phyloP scores from a whole-genome alignment of 1,140 invertebrate species.

The Hyposmocoma kahamanoa region DNA sequence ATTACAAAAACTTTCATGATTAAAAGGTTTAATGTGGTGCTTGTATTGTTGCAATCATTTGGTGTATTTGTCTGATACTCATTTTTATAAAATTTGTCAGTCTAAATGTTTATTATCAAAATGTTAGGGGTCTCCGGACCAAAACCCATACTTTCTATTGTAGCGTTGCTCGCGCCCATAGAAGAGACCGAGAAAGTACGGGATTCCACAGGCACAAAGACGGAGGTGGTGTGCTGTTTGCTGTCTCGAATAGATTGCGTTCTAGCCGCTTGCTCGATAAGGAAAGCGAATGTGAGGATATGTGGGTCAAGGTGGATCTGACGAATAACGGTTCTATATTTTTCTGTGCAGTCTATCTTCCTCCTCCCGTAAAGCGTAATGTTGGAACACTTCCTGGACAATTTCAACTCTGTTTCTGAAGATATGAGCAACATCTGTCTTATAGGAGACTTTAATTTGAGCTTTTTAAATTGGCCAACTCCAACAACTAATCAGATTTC shows the following conservation, averaged over 20 bases:
- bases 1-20: too few relatives aligned
- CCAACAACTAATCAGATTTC: neutral
- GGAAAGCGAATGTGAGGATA: conserved; percentile 12
- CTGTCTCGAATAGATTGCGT: conserved; percentile 7
- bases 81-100: too few relatives aligned
- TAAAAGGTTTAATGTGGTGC: too few relatives aligned
- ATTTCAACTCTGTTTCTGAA: conserved; percentile 11
- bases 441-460: conserved; percentile 26
- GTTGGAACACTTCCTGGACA: conserved; percentile 19
- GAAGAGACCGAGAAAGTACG: conserved; percentile 8
- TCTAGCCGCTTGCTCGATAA: neutral
- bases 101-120: neutral
- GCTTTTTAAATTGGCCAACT: conserved; percentile 7
- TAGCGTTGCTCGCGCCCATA: neutral
- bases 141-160: neutral
- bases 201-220: conserved; percentile 4
- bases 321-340: neutral
- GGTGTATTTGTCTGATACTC: too few relatives aligned
- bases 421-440: neutral
- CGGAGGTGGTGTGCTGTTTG: conserved; percentile 10
- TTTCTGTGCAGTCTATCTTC: conserved; percentile 21
- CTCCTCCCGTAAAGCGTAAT: conserved; percentile 15
- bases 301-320: conserved; percentile 9
- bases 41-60: too few relatives aligned
- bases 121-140: neutral